phyloP scores from a whole-genome alignment of 2,888 invertebrate species.

The Buathra laborator region DNA sequence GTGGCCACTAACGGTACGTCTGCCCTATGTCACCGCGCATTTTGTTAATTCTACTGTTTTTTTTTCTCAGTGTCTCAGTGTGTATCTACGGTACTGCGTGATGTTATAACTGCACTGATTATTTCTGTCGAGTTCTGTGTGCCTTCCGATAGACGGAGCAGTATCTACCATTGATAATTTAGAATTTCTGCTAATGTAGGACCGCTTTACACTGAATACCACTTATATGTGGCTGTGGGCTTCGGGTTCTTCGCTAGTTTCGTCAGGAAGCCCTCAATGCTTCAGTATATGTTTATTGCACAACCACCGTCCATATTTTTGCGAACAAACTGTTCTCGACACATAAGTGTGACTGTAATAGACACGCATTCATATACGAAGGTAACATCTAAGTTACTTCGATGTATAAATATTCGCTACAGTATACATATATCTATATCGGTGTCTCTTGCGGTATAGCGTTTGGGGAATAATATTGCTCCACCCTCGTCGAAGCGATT shows the following conservation, averaged over 20 bases:
- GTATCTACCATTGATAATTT: constrained; percentile 36
- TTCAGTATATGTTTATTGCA: neutral
- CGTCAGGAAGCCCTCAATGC: neutral
- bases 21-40: too few relatives aligned
- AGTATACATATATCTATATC: neutral
- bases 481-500: constrained; percentile 41
- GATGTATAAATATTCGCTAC: constrained; percentile 1
- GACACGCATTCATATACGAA: neutral
- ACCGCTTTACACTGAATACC: neutral
- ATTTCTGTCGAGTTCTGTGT: constrained; percentile 4
- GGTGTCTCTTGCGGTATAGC: neutral
- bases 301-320: constrained; percentile 21
- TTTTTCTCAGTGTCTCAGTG: too few relatives aligned
- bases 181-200: constrained; percentile 51
- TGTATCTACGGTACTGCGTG: neutral
- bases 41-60: too few relatives aligned
- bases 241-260: neutral
- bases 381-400: neutral
- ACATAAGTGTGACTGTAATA: neutral
- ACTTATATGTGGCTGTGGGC: neutral
- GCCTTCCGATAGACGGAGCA: neutral
- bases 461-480: constrained; percentile 52
- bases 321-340: neutral
- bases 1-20: too few relatives aligned
- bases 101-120: constrained; percentile 1